Percentiles rank a stretch among this genome's conserved stretches.
phyloP scores from a whole-genome alignment of 2,888 invertebrate species.

The Aleiodes alternator region DNA sequence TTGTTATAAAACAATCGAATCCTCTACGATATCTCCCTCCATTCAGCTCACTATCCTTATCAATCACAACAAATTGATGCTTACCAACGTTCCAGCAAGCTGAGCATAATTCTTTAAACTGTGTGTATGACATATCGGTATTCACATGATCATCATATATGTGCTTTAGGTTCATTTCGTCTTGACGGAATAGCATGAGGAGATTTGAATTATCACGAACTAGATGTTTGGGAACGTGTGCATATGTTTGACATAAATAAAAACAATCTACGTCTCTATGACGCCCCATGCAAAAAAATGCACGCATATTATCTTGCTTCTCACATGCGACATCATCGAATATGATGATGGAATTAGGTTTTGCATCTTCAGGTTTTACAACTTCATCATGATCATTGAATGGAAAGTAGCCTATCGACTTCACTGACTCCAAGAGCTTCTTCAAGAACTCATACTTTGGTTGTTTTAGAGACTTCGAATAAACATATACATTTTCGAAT shows the following conservation, averaged over 20 bases:
- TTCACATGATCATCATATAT: constrained; percentile 58
- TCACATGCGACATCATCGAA: too few relatives aligned
- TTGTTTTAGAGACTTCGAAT: too few relatives aligned
- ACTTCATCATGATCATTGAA: too few relatives aligned
- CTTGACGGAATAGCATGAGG: constrained; percentile 57
- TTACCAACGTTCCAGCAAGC: constrained; percentile 52
- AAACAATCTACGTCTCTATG: constrained; percentile 53
- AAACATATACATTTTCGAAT: too few relatives aligned
- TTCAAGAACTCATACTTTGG: too few relatives aligned
- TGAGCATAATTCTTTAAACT: constrained; percentile 54
- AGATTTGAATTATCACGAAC: constrained; percentile 57
- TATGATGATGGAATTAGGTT: too few relatives aligned
- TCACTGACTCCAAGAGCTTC: too few relatives aligned
- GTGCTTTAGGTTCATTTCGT: constrained; percentile 56
- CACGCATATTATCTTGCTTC: too few relatives aligned
- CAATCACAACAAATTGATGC: neutral
- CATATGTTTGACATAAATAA: constrained; percentile 58
- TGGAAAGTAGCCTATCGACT: too few relatives aligned
- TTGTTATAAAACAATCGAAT: constrained; percentile 45
- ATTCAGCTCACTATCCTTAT: constrained; percentile 28
- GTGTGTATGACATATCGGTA: constrained; percentile 53
- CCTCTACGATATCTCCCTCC: constrained; percentile 55
- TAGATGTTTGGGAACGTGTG: constrained; percentile 57
- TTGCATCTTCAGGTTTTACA: too few relatives aligned
- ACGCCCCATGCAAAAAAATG: too few relatives aligned